phyloP scores from a whole-genome alignment of 2,797 vertebrate genomes.

The Liasis olivaceus region DNA sequence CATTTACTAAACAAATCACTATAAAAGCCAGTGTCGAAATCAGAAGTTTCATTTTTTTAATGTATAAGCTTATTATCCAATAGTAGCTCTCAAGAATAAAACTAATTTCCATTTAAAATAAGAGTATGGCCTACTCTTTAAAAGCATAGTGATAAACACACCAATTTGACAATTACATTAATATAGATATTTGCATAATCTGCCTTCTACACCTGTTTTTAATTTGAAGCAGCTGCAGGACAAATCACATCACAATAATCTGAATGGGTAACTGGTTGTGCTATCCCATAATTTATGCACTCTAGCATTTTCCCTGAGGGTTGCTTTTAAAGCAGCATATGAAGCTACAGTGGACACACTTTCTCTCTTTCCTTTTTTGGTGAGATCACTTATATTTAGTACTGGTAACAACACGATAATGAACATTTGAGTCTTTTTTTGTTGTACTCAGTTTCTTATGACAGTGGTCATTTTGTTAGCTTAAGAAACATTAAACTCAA shows the following conservation, averaged over 20 bases:
- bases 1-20: slow-evolving; percentile 36
- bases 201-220: slow-evolving; percentile 79
- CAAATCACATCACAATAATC: slow-evolving; percentile 69
- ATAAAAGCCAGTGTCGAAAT: slow-evolving; percentile 51
- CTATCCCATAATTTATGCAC: slow-evolving; percentile 48
- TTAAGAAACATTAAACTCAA: neutral
- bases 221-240: slow-evolving; percentile 81
- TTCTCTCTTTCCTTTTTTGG: slow-evolving; percentile 14
- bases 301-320: slow-evolving; percentile 42
- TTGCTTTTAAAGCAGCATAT: slow-evolving; percentile 26
- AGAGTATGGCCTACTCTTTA: slow-evolving; percentile 77
- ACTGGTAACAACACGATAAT: neutral
- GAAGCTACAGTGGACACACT: slow-evolving; percentile 18
- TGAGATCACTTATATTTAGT: slow-evolving; percentile 35
- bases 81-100: slow-evolving; percentile 73
- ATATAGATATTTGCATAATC: slow-evolving; percentile 82
- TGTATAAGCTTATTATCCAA: slow-evolving; percentile 72
- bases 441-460: neutral
- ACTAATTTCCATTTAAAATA: slow-evolving; percentile 80
- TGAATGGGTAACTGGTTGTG: slow-evolving; percentile 47
- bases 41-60: slow-evolving; percentile 57
- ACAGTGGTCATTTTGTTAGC: neutral
- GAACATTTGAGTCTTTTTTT: neutral
- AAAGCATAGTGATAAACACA: slow-evolving; percentile 78
- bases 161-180: slow-evolving; percentile 83